A percentile compares a stretch with the other conserved stretches of the same genome.
These are phyloP conservation scores for Channa maculata DNA, from an alignment of 2,113 vertebrate genomes.

Conservation along the genomic window DNA sequence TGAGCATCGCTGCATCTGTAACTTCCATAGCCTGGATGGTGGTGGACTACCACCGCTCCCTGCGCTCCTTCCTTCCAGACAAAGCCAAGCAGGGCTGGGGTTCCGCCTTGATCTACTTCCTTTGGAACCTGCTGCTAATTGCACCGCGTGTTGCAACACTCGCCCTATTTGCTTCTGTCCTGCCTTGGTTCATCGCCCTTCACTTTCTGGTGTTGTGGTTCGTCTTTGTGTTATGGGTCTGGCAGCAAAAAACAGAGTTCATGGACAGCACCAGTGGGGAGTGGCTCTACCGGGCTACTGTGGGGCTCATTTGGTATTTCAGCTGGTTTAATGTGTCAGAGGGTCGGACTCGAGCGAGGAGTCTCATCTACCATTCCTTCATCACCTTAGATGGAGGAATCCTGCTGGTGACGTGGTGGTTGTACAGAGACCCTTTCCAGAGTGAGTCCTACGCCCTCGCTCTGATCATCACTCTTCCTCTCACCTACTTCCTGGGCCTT, in stretches of 20 bases:
- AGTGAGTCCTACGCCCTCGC: constrained; percentile 41
- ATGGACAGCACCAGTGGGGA: constrained; percentile 87
- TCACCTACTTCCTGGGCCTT: constrained; percentile 86
- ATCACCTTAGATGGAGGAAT: constrained; percentile 84
- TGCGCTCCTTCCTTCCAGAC: constrained; percentile 90
- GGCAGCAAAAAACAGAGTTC: constrained; percentile 87
- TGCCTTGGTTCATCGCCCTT: constrained; percentile 75
- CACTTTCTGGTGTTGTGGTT: constrained; percentile 89
- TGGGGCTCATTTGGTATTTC: constrained; percentile 94
- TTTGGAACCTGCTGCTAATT: constrained; percentile 94
- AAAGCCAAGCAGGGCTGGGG: constrained; percentile 83
- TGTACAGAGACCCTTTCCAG: constrained; percentile 59
- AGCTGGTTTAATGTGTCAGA: constrained; percentile 94
- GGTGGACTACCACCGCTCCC: constrained; percentile 92
- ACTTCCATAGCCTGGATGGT: constrained; percentile 92
- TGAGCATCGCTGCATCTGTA: constrained; percentile 85
- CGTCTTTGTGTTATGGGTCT: constrained; percentile 87
- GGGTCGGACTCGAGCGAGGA: constrained; percentile 85
- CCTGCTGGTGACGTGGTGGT: constrained; percentile 84
- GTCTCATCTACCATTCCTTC: constrained; percentile 89
- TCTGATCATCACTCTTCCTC: constrained; percentile 56
- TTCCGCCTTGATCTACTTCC: constrained; percentile 88
- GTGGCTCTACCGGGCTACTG: constrained; percentile 88
- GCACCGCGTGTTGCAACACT: constrained; percentile 86
- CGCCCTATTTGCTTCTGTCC: constrained; percentile 87